Evolutionary conservation across 2,888 invertebrate species (phyloP), one percentile per base, ranked within the genome.

Genomic region (Diadegma fenestrale): DNA sequence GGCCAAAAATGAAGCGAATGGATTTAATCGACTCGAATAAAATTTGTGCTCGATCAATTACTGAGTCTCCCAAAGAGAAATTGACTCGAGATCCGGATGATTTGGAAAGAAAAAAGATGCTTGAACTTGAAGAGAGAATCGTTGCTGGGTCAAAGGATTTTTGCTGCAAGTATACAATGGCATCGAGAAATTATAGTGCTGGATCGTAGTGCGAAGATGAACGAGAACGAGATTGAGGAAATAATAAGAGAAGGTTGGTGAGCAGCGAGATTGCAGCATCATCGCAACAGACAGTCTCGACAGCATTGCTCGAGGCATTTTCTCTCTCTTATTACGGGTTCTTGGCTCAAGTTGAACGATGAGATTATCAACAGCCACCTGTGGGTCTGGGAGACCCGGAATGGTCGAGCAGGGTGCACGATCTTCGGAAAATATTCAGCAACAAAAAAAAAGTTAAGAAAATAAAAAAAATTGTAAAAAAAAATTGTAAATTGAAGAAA

Each of bases 161-260:
- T 58, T 58, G 14, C 26, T 61, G 8, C 43, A 26, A 58, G 43
- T 30, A 45, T n/a, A 48, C 51, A 76, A 76, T 66, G 4, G 26
- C 37, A 10, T 8, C n/a, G 30, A 22, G 17, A 51, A 72, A 69
- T 75, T 43, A 68, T 61, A 69, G 58, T 33, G 48, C 17, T 33
- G 33, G 48, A 37, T 22, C 51, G 48, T 26, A 37, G 72, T 26
- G n/a, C n/a, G 48, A 30, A 54, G 72, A 73, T 66, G 68, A 77
- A 68, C 58, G 64, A 72, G 72, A 82, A 68, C 26, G 66, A 68
- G 61, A 48, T 37, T 58, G 58, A 66, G 78, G 82, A 82, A 73
- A 82, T 33, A 14, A 2, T 33, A 14, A 2, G 82, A 78, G 68
- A 72, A 73, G 82, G 82, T 78, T 78, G 68, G 45, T 82, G 82